Percentiles rank a stretch among this genome's conserved stretches.
Evolutionary conservation across 2,113 vertebrate genomes (phyloP).

Genomic region (Microtus pennsylvanicus): DNA sequence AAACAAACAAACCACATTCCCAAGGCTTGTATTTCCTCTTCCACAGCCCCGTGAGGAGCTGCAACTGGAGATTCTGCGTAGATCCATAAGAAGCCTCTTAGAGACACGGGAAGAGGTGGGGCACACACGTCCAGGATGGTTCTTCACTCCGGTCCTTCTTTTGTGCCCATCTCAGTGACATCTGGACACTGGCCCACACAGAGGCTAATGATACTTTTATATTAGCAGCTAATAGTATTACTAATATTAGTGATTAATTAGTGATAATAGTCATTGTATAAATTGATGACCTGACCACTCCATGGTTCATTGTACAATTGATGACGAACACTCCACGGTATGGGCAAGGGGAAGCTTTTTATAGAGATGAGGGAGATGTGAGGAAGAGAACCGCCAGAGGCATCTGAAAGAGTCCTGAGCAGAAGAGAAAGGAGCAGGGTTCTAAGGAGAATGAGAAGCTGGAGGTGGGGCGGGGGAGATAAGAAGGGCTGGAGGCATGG

Average conservation of each 20-base stretch:
- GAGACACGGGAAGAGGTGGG: fast-evolving
- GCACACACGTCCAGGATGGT: fast-evolving
- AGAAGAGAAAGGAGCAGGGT: background rate
- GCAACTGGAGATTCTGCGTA: background rate
- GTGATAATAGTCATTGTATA: background rate
- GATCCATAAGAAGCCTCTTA: background rate
- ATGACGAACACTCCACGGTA: background rate
- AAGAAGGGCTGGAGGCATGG: fast-evolving
- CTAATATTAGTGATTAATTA: background rate
- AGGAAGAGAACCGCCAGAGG: background rate
- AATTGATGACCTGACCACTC: background rate
- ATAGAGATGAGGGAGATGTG: background rate
- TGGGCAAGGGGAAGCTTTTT: background rate
- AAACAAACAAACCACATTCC: too few relatives aligned
- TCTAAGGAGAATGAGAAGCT: background rate
- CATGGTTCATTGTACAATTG: background rate
- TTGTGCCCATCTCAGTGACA: background rate
- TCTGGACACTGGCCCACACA: background rate
- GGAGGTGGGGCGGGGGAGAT: too few relatives aligned
- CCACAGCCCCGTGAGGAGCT: background rate
- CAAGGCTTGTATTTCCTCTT: constrained; percentile 15
- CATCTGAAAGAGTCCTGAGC: too few relatives aligned
- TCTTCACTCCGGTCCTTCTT: background rate
- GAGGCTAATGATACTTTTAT: background rate
- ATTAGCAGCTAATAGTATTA: background rate